These are phyloP conservation scores for Eupithecia pulchellata DNA, from an alignment of 2,888 invertebrate genomes.

Conservation along the genomic window DNA sequence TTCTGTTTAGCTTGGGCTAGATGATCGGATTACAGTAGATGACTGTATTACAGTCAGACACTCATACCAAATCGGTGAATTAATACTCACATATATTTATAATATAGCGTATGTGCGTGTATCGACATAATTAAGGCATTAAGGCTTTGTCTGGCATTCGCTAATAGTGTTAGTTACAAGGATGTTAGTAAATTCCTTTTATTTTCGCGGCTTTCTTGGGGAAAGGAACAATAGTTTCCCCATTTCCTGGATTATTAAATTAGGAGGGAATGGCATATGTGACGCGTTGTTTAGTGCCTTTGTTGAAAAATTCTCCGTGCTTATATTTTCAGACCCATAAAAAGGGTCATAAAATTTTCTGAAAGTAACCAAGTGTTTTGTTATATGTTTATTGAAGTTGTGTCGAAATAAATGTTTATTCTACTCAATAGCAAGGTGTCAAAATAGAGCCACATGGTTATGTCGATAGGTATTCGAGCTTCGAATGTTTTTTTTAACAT, in stretches of 20 bases:
- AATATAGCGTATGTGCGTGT: constrained; percentile 34
- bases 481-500: neutral
- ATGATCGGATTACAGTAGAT: too few relatives aligned
- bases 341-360: too few relatives aligned
- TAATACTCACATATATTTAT: neutral
- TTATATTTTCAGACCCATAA: too few relatives aligned
- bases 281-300: neutral
- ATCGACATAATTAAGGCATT: constrained; percentile 40
- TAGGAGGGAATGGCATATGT: neutral
- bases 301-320: too few relatives aligned
- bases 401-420: neutral
- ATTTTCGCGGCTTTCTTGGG: constrained; percentile 15
- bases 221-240: constrained; percentile 8
- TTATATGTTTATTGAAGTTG: too few relatives aligned
- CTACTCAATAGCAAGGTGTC: too few relatives aligned
- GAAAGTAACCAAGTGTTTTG: too few relatives aligned
- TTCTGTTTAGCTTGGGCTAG: too few relatives aligned
- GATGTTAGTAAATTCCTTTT: constrained; percentile 16
- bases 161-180: constrained; percentile 35
- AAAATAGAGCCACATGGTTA: too few relatives aligned
- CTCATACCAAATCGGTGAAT: neutral
- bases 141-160: constrained; percentile 35
- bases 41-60: neutral
- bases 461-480: neutral
- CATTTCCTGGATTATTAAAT: constrained; percentile 2